Base-by-base conservation (phyloP, 2,113 vertebrate species). In the Phoenicopterus ruber region DNA sequence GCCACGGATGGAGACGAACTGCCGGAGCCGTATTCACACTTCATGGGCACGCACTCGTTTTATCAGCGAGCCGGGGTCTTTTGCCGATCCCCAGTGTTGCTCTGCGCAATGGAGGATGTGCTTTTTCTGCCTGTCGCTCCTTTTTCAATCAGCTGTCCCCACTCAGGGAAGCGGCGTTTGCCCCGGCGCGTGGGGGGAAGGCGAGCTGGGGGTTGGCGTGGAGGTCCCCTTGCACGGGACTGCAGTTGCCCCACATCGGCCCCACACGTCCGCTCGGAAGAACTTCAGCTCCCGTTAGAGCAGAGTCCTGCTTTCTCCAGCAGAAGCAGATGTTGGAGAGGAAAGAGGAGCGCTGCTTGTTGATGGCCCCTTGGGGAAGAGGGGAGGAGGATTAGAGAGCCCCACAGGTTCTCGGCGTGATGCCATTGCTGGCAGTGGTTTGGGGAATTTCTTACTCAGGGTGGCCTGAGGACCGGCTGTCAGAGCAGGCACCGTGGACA, bases 181-280 rank as follows among this genome's bases (percentile, higher is more conserved):
- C 19, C 29, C n/a, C 28, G 11, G n/a, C 29, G n/a, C 25, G 16
- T 2, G 19, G 78, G 50, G 22, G 16, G 34, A 38, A 76, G 34
- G 34, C 6, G 52, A 74, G 36, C 26, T 73, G 36, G 36, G 18
- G 25, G 20, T 29, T 10, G 2, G 15, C 4, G 2, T 8, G 32
- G 26, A 46, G 17, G 22, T 58, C 22, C 18, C 44, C 9, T 36
- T 46, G 11, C 20, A 9, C 1, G 6, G 34, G 32, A 38, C 46
- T 20, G 9, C 9, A 12, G 38, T 74, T 28, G 21, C 49, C 34
- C 46, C 55, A 6, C 3, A 2, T 38, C 38, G 21, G 34, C 38
- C 13, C 1, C 9, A 36, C 2, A 5, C 1, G 5, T 34, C 44
- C 2, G 3, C 58, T 57, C 0, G 2, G 55, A 18, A 57, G 49